Percentiles rank a stretch among this genome's conserved stretches.
These are phyloP conservation scores for Tinea trinotella DNA, from an alignment of 2,888 invertebrate species.

Conservation along the genomic window DNA sequence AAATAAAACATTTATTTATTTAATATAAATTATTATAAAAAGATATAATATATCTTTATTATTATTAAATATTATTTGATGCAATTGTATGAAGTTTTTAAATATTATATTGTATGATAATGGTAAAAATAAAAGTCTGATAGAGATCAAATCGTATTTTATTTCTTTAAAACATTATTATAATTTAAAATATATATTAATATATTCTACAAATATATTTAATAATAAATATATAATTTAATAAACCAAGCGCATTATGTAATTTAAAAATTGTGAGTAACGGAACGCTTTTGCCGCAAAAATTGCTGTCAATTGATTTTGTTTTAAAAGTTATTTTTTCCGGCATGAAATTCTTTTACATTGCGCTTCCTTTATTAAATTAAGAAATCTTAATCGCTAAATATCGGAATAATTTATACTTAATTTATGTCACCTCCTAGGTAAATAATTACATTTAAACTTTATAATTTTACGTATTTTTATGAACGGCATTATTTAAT, in stretches of 20 bases:
- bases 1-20: background rate
- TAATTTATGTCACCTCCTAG: constrained; percentile 12
- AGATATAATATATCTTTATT: background rate
- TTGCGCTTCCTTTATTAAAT: background rate
- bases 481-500: background rate
- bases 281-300: background rate
- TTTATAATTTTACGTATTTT: background rate
- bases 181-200: background rate
- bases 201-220: background rate
- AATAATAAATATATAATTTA: background rate
- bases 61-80: background rate
- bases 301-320: background rate
- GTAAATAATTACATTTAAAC: background rate
- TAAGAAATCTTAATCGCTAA: no score
- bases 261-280: background rate
- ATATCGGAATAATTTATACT: background rate
- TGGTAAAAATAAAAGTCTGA: constrained; percentile 2
- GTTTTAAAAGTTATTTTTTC: background rate
- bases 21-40: background rate
- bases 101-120: no score
- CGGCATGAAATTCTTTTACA: background rate
- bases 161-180: background rate
- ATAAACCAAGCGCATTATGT: background rate
- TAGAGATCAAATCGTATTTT: constrained; percentile 15
- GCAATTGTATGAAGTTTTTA: no score